These are phyloP conservation scores for Oophaga pumilio DNA, from an alignment of 2,113 vertebrate species.

Conservation along the genomic window DNA sequence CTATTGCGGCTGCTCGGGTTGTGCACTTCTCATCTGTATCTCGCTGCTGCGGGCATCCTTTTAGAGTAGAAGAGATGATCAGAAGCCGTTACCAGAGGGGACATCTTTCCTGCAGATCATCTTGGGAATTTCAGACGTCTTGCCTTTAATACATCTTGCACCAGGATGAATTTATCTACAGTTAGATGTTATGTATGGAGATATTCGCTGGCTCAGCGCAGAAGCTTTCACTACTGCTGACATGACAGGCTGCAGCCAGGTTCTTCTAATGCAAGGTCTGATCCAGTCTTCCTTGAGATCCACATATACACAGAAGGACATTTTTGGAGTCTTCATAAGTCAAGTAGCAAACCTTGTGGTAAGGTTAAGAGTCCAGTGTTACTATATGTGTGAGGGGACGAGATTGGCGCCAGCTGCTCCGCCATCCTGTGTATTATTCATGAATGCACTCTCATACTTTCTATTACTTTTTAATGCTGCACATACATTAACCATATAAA, in stretches of 20 bases:
- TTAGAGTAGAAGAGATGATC: slow-evolving; percentile 1
- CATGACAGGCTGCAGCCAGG: not conserved
- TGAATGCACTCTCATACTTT: not conserved
- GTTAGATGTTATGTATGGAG: not conserved
- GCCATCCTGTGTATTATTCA: not conserved
- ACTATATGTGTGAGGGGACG: not conserved
- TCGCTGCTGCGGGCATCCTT: not conserved
- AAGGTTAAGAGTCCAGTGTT: not conserved
- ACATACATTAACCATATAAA: not conserved
- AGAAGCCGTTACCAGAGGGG: not conserved
- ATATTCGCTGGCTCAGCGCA: not conserved
- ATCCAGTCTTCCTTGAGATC: not conserved
- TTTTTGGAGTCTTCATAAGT: not conserved
- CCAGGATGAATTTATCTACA: not conserved
- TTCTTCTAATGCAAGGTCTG: not conserved
- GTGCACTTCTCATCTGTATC: not conserved
- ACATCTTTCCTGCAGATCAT: not conserved
- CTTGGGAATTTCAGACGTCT: not conserved
- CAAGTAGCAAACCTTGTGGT: not conserved
- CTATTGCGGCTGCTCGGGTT: not conserved
- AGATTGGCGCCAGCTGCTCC: not conserved
- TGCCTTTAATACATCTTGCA: not conserved
- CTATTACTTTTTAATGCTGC: not conserved
- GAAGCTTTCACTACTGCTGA: not conserved
- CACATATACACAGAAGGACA: too few species aligned